Conservation (phyloP, 2,113 vertebrate genomes). For the Chelonoidis abingdonii region DNA sequence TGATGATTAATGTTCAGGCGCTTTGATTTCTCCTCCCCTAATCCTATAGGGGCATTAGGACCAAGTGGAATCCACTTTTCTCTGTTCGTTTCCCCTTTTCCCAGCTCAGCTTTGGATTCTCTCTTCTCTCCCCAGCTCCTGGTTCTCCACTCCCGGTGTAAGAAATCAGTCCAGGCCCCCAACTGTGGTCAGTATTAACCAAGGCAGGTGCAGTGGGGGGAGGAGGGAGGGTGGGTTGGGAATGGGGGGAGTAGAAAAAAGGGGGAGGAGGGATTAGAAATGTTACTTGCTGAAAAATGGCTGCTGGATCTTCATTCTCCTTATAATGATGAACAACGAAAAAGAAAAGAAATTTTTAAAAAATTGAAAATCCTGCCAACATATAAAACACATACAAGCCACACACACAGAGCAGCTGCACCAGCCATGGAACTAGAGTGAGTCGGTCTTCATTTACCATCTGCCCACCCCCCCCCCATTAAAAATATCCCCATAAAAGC, state of each 20-base stretch:
- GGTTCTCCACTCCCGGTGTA: not conserved
- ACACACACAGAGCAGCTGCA: not conserved
- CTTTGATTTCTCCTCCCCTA: not conserved
- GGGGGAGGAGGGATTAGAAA: not conserved
- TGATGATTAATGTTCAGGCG: not conserved
- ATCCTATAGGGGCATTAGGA: not conserved
- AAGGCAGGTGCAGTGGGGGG: slow-evolving; percentile 3
- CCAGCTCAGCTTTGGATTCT: not conserved
- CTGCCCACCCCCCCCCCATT: not conserved
- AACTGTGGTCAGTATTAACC: not conserved
- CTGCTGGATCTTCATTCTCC: slow-evolving; percentile 21
- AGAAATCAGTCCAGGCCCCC: not conserved
- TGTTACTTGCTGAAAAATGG: slow-evolving; percentile 39
- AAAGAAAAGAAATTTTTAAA: not conserved
- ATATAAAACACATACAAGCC: not conserved
- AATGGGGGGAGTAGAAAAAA: not conserved
- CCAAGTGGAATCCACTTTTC: not conserved
- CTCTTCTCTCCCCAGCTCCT: not conserved
- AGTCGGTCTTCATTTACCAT: slow-evolving; percentile 11
- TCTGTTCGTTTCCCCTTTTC: not conserved
- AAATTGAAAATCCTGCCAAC: not conserved
- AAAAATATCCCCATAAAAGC: not conserved
- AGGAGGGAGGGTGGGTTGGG: not conserved
- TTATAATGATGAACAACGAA: not conserved
- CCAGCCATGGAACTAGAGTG: slow-evolving; percentile 35